Percentiles rank a stretch among this genome's conserved stretches.
phyloP scores from a whole-genome alignment of 1,140 invertebrate genomes.

The Spodoptera frugiperda region DNA sequence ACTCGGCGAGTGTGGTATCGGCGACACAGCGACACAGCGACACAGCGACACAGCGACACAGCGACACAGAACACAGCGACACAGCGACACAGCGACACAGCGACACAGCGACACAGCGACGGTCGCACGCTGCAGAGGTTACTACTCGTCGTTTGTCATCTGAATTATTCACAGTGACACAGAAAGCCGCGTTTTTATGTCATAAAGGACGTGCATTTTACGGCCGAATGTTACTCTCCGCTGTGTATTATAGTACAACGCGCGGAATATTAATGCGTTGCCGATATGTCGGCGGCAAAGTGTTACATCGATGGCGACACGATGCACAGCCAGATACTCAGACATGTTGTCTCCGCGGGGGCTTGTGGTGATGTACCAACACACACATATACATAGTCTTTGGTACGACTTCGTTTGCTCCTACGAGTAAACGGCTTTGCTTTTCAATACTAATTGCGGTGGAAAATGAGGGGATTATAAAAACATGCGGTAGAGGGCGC shows the following conservation, averaged over 20 bases:
- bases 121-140: background rate
- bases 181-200: slow-evolving; percentile 25
- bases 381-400: background rate
- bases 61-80: too few relatives aligned
- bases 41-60: too few relatives aligned
- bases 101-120: background rate
- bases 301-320: too few relatives aligned
- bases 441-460: slow-evolving; percentile 26
- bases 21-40: background rate
- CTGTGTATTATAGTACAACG: too few relatives aligned
- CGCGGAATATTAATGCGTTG: slow-evolving; percentile 20
- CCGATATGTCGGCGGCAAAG: slow-evolving; percentile 1
- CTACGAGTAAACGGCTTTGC: background rate
- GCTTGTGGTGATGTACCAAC: too few relatives aligned
- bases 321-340: too few relatives aligned
- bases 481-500: slow-evolving; percentile 2
- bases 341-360: too few relatives aligned
- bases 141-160: slow-evolving; percentile 24
- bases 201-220: slow-evolving; percentile 24
- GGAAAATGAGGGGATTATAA: background rate
- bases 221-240: background rate
- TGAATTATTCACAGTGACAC: slow-evolving; percentile 30
- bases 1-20: background rate
- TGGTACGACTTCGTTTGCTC: background rate
- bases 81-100: background rate